These are phyloP conservation scores for Andrena praecox DNA, from an alignment of 2,888 invertebrate genomes.

Conservation along the genomic window DNA sequence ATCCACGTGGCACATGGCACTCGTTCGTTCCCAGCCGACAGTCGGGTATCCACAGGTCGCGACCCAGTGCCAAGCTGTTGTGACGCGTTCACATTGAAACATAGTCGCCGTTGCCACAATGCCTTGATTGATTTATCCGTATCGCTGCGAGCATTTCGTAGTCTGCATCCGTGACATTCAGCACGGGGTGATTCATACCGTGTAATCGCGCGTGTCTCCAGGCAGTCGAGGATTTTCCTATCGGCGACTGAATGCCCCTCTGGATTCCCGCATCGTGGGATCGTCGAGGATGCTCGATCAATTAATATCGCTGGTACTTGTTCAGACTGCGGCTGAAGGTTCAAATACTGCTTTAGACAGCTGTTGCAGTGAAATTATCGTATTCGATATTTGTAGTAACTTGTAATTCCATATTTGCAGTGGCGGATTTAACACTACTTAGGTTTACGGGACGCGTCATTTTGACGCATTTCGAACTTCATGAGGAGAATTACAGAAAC, in stretches of 20 bases:
- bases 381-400: too few relatives aligned
- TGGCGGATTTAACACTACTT: too few relatives aligned
- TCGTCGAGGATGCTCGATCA: neutral
- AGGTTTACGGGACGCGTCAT: too few relatives aligned
- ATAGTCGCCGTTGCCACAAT: neutral
- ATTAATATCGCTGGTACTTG: neutral
- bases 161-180: neutral
- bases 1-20: neutral
- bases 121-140: slow-evolving; percentile 1
- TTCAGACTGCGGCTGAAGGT: neutral
- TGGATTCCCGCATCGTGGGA: neutral
- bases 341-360: too few relatives aligned
- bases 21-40: too few relatives aligned
- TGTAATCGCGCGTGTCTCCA: slow-evolving; percentile 8
- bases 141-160: neutral
- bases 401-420: too few relatives aligned
- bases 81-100: neutral
- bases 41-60: neutral
- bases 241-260: too few relatives aligned
- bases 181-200: slow-evolving; percentile 16
- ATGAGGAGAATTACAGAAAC: too few relatives aligned
- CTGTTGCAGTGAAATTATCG: too few relatives aligned
- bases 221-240: neutral
- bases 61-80: neutral
- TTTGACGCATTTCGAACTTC: too few relatives aligned